These are phyloP conservation scores for Ochropleura plecta DNA, from an alignment of 2,888 invertebrate genomes.

Conservation along the genomic window DNA sequence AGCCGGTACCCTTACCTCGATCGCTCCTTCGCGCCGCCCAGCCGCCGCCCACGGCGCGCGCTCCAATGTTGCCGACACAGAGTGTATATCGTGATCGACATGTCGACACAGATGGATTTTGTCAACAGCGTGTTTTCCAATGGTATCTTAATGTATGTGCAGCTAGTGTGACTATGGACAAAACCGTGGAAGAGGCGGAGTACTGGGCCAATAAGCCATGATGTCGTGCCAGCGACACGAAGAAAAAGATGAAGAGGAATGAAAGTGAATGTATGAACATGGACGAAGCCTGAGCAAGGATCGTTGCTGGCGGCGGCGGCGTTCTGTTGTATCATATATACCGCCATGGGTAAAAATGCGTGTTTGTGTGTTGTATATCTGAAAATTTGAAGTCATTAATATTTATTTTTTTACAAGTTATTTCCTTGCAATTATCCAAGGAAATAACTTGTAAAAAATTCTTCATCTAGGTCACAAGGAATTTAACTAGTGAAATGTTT, in stretches of 20 bases:
- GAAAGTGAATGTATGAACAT: background rate
- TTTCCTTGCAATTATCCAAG: background rate
- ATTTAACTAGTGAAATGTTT: background rate
- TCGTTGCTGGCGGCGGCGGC: background rate
- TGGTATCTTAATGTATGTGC: background rate
- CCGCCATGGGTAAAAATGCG: background rate
- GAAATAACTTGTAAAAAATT: no score
- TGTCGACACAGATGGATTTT: background rate
- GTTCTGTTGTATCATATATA: background rate
- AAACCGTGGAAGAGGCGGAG: background rate
- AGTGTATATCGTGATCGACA: slow-evolving; percentile 25
- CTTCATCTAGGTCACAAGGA: no score
- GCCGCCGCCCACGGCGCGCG: slow-evolving; percentile 75
- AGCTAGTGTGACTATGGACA: background rate
- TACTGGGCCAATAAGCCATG: background rate
- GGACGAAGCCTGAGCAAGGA: background rate
- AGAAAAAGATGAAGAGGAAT: background rate
- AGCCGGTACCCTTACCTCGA: slow-evolving; percentile 91
- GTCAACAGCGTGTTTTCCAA: background rate
- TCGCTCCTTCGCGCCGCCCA: slow-evolving; percentile 87
- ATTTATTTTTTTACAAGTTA: background rate
- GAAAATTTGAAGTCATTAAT: rapidly evolving
- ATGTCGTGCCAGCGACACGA: background rate
- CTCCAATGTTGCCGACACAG: slow-evolving; percentile 57
- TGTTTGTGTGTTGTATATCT: background rate